Base-by-base conservation (phyloP, 1,140 invertebrate species). In the Grapholita molesta region DNA sequence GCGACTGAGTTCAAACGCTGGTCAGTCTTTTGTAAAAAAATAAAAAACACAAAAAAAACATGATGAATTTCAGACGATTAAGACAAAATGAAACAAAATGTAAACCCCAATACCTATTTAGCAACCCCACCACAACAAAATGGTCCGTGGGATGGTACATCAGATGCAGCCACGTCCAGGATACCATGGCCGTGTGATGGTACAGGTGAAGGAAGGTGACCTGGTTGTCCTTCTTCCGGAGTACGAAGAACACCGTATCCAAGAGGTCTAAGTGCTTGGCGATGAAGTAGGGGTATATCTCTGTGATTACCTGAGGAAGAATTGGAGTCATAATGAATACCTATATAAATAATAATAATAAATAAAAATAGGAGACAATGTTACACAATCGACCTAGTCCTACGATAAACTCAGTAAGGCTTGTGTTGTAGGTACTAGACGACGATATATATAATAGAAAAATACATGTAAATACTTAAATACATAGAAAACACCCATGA, bases 181-280 rank as follows among this genome's bases (percentile, higher is more conserved):
- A 75, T 0, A 94, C 84, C 95, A 97, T 97, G 0, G 94, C 94
- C 5, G 93, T 93, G 80, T 98, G 97, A 84, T 98, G 97, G 83
- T 97, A 97, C 0, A 97, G 93, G 74, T 98, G 97, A 3, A 98
- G 93, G 78, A 97, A 96, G 11, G 95, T 95, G 3, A 97, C 90
- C 89, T 98, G 96, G 70, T 94, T 94, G 69, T 96, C 93, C 82
- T 98, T 98, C 84, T 98, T 97, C 3, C 96, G 93, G 0, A 89
- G 77, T 0, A 86, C 82, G 67, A 89, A 88, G 74, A 91, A 91
- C 0, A 91, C 76, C 7, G 86, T 91, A 61, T 90, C 89, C 11
- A 91, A 52, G 0, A 91, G 74, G 21, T 91, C 87, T 11, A 90
- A 33, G 35, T 90, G 86, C 25, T 89, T 89, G 0, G 86, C 89